Conservation (phyloP, 2,888 invertebrate genomes). For the Melangyna quadrimaculata region DNA sequence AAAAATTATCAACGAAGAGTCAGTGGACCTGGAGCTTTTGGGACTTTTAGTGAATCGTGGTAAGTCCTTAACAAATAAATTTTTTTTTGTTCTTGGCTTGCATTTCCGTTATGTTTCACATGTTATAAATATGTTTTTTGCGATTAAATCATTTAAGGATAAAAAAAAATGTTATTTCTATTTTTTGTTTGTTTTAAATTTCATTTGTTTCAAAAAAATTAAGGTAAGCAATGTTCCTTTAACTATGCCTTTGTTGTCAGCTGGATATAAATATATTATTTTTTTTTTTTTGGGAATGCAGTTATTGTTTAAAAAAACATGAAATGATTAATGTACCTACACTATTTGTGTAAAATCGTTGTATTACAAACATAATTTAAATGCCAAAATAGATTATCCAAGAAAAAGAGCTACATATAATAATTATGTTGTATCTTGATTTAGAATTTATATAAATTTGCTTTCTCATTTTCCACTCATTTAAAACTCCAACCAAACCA, state of each 20-base stretch:
- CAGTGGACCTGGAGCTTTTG: conserved; percentile 81
- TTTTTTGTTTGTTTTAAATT: background rate
- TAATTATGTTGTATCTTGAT: conserved; percentile 1
- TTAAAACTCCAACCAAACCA: conserved; percentile 15
- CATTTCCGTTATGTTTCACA: conserved; percentile 23
- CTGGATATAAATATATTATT: conserved; percentile 9
- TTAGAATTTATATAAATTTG: conserved; percentile 22
- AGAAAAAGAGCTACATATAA: background rate
- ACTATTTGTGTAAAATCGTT: conserved; percentile 28
- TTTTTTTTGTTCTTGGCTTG: conserved; percentile 14
- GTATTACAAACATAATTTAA: conserved; percentile 5
- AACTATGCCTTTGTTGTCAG: conserved; percentile 23
- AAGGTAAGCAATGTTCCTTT: conserved; percentile 50
- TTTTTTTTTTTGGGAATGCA: conserved; percentile 33
- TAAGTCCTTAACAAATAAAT: conserved; percentile 73
- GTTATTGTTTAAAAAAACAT: background rate
- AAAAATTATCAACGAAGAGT: conserved; percentile 81
- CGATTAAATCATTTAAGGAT: background rate
- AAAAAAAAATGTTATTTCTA: background rate
- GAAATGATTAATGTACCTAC: conserved; percentile 6
- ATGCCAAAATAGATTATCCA: conserved; percentile 16
- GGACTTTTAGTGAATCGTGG: conserved; percentile 80
- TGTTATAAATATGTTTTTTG: background rate
- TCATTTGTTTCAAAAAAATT: background rate
- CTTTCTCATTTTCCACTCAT: conserved; percentile 37